Base-by-base conservation (phyloP, 2,113 vertebrate species). In the Thamnophis sirtalis region DNA sequence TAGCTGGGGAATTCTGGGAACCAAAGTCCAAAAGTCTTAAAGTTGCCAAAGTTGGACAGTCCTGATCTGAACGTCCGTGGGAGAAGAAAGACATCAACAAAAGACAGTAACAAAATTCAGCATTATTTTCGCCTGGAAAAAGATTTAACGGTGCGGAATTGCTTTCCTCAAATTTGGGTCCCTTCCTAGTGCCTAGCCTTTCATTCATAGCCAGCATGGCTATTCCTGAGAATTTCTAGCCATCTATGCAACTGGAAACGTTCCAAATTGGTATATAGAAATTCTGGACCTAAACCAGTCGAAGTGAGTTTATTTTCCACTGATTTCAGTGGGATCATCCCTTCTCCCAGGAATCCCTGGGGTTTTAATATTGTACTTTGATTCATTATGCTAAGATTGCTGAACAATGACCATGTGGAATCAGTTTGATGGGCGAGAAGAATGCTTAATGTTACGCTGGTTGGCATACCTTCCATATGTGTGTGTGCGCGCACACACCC, bases 101-200 rank as follows among this genome's bases (percentile, higher is more conserved):
- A 73, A 68, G 8, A 24, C 63, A 15, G 15, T 7, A 6, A 73
- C 15, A 73, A 73, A 73, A 19, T 60, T 87, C 90, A 91, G 10
- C 5, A 55, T 26, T 26, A 92, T 91, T n/a, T 58, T 89, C 3
- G 28, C 87, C 84, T 48, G 89, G 49, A 92, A 85, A 84, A 93
- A 93, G n/a, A 43, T 43, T 56, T 93, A 54, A 28, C 8, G 17
- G 53, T 21, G 17, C 33, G 33, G 26, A 38, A 21, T 54, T 54
- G 86, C 11, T 73, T 3, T 33, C n/a, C 68, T 33, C 15, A 33
- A 19, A 73, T 17, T 38, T 73, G 68, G 68, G 68, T 15, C n/a
- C 15, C 17, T 19, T 73, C 68, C 68, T 73, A 38, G 38, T 8
- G 68, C 38, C 13, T 38, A 38, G n/a, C 17, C 13, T 3, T 19